phyloP scores from a whole-genome alignment of 2,113 vertebrate species.

The Pionites leucogaster region DNA sequence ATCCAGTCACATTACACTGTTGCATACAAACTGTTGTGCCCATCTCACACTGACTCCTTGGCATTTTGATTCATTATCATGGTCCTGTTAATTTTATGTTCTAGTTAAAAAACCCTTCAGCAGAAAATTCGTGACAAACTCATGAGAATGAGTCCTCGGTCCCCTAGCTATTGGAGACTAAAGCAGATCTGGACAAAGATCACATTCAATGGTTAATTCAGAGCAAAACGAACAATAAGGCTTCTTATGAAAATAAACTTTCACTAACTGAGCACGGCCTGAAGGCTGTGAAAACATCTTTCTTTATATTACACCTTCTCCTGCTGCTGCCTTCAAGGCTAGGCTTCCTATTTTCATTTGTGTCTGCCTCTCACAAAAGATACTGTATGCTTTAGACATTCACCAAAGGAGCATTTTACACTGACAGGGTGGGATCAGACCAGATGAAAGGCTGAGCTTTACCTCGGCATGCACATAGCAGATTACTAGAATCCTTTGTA shows the following conservation, averaged over 20 bases:
- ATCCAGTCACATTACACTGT: neutral
- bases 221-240: neutral
- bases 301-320: neutral
- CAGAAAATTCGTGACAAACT: neutral
- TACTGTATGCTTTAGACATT: slow-evolving; percentile 30
- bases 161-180: neutral
- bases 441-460: slow-evolving; percentile 65
- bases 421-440: slow-evolving; percentile 55
- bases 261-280: neutral
- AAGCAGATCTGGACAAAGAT: neutral
- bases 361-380: slow-evolving; percentile 31
- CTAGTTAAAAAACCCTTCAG: neutral
- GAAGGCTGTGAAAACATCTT: neutral
- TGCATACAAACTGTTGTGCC: neutral
- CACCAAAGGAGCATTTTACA: slow-evolving; percentile 61
- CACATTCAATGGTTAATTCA: neutral
- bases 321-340: slow-evolving; percentile 46
- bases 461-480: slow-evolving; percentile 5
- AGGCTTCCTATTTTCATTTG: neutral
- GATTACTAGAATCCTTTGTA: slow-evolving; percentile 64
- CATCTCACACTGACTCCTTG: neutral
- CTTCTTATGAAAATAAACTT: neutral
- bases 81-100: neutral
- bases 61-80: neutral
- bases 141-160: neutral